A percentile compares a stretch with the other conserved stretches of the same genome.
Evolutionary conservation across 2,113 vertebrate species (phyloP).

Genomic region (Pogonocichla stellata): DNA sequence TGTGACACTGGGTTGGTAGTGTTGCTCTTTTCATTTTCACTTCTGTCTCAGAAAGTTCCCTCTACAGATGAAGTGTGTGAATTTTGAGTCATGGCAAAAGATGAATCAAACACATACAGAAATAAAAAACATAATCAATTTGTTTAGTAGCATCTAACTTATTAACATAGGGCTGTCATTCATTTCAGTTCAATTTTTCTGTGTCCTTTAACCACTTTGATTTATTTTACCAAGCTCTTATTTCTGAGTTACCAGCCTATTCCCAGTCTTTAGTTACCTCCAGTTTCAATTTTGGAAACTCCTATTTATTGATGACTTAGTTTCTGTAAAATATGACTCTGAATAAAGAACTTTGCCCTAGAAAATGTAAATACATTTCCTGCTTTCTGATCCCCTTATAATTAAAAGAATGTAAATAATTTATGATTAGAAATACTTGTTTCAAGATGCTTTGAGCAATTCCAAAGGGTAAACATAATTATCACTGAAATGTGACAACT

Average conservation of each 20-base stretch:
- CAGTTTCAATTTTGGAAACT: background rate
- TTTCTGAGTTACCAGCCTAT: background rate
- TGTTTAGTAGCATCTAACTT: background rate
- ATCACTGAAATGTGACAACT: background rate
- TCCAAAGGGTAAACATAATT: background rate
- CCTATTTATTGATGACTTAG: background rate
- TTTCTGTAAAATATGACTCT: background rate
- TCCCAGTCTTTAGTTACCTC: background rate
- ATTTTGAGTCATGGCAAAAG: background rate
- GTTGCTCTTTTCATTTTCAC: conserved; percentile 46
- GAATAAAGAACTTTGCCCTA: background rate
- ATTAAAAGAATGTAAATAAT: background rate
- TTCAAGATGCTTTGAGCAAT: background rate
- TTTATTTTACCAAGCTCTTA: background rate
- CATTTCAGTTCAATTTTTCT: background rate
- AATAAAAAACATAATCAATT: background rate
- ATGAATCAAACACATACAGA: background rate
- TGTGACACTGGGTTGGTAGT: background rate
- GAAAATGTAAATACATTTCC: background rate
- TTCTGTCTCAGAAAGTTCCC: conserved; percentile 16
- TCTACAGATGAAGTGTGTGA: background rate
- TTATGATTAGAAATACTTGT: background rate
- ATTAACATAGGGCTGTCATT: background rate
- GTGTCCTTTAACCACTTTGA: background rate
- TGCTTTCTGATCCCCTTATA: background rate